Conservation (phyloP, 2,797 vertebrate species). For the Syncerus caffer region DNA sequence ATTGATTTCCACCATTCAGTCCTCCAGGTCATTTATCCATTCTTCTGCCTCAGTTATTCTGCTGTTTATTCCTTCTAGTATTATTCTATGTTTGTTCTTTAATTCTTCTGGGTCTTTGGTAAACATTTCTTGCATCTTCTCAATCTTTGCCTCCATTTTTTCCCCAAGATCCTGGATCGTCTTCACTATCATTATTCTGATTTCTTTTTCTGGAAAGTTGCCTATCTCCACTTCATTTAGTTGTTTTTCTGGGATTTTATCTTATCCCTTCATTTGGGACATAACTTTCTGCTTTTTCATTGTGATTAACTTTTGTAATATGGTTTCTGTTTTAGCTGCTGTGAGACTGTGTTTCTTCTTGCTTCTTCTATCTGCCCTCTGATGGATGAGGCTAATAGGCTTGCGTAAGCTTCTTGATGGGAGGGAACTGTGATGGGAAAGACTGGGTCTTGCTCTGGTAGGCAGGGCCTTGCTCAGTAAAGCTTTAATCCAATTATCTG, state of each 20-base stretch:
- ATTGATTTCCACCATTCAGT: neutral
- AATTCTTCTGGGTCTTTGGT: neutral
- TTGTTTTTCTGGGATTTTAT: neutral
- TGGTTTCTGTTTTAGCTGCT: neutral
- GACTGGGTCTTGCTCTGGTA: neutral
- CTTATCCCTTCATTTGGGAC: neutral
- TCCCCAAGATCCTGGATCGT: neutral
- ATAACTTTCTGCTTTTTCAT: neutral
- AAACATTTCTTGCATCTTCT: neutral
- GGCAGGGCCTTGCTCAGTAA: neutral
- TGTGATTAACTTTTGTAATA: neutral
- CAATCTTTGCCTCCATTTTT: neutral
- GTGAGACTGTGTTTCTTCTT: neutral
- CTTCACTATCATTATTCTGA: neutral
- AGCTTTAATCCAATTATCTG: neutral
- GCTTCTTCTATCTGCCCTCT: neutral
- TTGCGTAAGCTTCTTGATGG: neutral
- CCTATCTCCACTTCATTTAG: neutral
- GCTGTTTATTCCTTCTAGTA: neutral
- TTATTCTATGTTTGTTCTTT: neutral
- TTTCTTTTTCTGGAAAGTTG: neutral
- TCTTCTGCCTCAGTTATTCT: neutral
- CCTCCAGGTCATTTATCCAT: neutral
- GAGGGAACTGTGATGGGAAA: neutral
- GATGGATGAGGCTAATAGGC: neutral